A percentile compares a stretch with the other conserved stretches of the same genome.
Evolutionary conservation across 2,888 invertebrate species (phyloP).

Genomic region (Amphipoea oculea): DNA sequence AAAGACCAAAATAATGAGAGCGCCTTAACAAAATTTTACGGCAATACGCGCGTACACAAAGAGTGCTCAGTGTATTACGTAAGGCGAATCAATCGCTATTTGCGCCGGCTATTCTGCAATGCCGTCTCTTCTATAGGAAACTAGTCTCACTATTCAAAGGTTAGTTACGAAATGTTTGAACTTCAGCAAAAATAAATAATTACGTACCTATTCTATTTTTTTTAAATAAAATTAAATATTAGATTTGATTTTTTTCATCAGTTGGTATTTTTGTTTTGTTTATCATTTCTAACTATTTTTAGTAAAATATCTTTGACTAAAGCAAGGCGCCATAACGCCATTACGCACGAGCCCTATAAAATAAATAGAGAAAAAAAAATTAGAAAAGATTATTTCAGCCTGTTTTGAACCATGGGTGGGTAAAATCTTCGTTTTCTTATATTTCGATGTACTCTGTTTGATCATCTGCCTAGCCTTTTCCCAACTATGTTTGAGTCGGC

Average conservation of each 20-base stretch:
- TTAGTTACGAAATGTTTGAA: constrained; percentile 1
- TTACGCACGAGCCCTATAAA: neutral
- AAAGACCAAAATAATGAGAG: constrained; percentile 15
- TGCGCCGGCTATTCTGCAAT: constrained; percentile 31
- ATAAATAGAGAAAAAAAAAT: neutral
- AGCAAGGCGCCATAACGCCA: neutral
- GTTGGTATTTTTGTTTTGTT: neutral
- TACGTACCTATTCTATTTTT: neutral
- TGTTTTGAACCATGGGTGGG: no score
- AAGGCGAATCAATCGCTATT: constrained; percentile 58
- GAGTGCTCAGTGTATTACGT: constrained; percentile 56
- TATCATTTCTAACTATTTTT: neutral
- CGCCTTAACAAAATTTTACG: constrained; percentile 52
- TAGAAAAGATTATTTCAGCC: no score
- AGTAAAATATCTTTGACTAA: neutral
- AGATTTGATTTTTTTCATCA: neutral
- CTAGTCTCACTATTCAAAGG: constrained; percentile 48
- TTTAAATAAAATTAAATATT: neutral
- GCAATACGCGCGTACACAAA: constrained; percentile 52
- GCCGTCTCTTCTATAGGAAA: constrained; percentile 37
- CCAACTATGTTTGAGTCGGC: no score
- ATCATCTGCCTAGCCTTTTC: no score
- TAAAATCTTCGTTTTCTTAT: no score
- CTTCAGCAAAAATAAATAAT: constrained; percentile 3
- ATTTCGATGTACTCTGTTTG: no score